Base-by-base conservation (phyloP, 2,888 invertebrate genomes). In the Aradus depressus region DNA sequence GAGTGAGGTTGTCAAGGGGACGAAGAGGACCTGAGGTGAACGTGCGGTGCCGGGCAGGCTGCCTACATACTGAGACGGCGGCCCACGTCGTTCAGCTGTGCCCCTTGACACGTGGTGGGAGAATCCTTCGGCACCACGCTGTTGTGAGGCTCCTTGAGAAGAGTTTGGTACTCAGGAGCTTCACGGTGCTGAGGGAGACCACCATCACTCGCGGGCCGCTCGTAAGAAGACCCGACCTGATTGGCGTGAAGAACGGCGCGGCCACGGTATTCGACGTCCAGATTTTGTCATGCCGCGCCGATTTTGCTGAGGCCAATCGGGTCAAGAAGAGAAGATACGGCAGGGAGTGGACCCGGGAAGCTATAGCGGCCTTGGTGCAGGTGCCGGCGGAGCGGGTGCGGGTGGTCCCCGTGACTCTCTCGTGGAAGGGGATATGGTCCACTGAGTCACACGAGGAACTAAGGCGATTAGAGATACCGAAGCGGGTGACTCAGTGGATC, bases 81-180 rank as follows among this genome's bases (percentile, higher is more conserved):
- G 63, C 63, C 4, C 66, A 66, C 44, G 50, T 63, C 14, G 60
- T 66, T 32, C 66, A 67, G 47, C 45, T 49, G 16, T 67, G 66
- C 55, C 55, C 54, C 41, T 37, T 64, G 28, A 67, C 66, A 1
- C 66, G 67, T 56, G 65, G 64, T 58, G 66, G 62, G 3, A 55
- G 64, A 3, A 58, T 68, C 1, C 22, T 58, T 39, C 57, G 66
- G 10, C 67, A 68, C 38, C 56, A 50, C 18, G 44, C 51, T 12
- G 28, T 51, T 1, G n/a, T 3, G 38, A 18, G 2, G 8, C 3
- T 19, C 25, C 12, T 37, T 18, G 4, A 21, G 37, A 1, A 31
- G 2, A n/a, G 14, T n/a, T n/a, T n/a, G n/a, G n/a, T n/a, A n/a
- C n/a, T n/a, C n/a, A n/a, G n/a, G n/a, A n/a, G n/a, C n/a, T n/a